Evolutionary conservation across 2,113 vertebrate genomes (phyloP).

Genomic region (Cebus imitator): DNA sequence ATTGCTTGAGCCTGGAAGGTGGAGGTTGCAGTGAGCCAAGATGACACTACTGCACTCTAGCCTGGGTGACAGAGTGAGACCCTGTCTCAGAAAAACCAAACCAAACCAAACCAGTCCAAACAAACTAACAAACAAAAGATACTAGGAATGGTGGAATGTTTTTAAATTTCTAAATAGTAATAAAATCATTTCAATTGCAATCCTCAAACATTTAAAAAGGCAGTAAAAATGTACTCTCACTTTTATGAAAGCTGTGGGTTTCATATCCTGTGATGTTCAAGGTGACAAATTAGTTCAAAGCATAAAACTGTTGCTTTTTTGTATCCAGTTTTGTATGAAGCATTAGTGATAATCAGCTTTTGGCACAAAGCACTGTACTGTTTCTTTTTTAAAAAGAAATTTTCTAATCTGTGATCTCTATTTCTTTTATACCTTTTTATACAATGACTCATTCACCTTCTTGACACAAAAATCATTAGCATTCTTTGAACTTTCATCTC

Average conservation of each 20-base stretch:
- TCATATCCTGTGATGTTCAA: neutral
- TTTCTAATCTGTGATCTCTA: neutral
- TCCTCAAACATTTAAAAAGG: neutral
- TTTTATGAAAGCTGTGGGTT: neutral
- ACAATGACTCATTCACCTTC: neutral
- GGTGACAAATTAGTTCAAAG: neutral
- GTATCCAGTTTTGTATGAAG: neutral
- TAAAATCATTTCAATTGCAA: neutral
- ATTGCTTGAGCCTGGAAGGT: no score
- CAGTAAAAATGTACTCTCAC: neutral
- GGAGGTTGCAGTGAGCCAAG: no score
- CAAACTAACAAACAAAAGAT: neutral
- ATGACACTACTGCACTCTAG: no score
- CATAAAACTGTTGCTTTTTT: neutral
- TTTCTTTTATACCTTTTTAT: neutral
- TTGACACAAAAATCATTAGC: neutral
- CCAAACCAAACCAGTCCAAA: no score
- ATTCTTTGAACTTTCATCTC: constrained; percentile 40
- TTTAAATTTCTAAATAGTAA: neutral
- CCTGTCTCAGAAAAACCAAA: no score
- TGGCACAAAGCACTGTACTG: neutral
- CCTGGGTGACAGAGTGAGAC: no score
- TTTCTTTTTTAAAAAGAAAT: neutral
- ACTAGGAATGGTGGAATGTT: neutral
- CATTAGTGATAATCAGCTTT: neutral